phyloP scores from a whole-genome alignment of 2,888 invertebrate genomes.

The Pandemis corylana region DNA sequence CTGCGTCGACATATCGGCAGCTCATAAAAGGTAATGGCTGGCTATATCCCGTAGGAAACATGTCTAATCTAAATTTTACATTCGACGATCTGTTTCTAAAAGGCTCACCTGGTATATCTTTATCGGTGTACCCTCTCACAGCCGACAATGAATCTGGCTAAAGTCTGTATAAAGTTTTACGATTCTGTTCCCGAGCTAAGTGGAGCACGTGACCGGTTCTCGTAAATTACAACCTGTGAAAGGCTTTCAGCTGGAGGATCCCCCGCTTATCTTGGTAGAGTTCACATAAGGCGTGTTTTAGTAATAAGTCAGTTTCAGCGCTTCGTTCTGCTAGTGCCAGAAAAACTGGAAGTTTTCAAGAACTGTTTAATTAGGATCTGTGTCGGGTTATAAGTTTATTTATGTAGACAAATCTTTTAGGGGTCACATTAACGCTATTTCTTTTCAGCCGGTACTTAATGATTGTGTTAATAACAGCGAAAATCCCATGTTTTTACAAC shows the following conservation, averaged over 20 bases:
- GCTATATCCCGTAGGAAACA: too few species aligned
- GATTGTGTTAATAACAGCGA: too few species aligned
- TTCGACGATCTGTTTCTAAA: background rate
- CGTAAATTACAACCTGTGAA: conserved; percentile 28
- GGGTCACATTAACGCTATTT: too few species aligned
- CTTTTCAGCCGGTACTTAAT: too few species aligned
- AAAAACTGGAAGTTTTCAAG: background rate
- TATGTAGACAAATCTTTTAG: too few species aligned
- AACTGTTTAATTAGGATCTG: background rate
- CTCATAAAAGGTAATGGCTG: too few species aligned
- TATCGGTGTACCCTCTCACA: background rate
- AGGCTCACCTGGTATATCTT: background rate
- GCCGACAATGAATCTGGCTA: conserved; percentile 8
- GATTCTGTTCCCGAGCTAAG: conserved; percentile 17
- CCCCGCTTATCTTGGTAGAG: conserved; percentile 8
- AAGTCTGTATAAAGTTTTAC: conserved; percentile 23
- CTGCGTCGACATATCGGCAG: too few species aligned
- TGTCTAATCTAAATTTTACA: background rate
- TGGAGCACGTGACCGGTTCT: conserved; percentile 13
- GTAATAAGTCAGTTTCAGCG: background rate
- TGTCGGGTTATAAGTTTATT: too few species aligned
- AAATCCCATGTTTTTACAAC: too few species aligned
- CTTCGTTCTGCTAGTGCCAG: background rate
- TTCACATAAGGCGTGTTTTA: conserved; percentile 1
- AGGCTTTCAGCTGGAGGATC: conserved; percentile 14